phyloP scores from a whole-genome alignment of 1,140 invertebrate species.

The Pectinophora gossypiella region DNA sequence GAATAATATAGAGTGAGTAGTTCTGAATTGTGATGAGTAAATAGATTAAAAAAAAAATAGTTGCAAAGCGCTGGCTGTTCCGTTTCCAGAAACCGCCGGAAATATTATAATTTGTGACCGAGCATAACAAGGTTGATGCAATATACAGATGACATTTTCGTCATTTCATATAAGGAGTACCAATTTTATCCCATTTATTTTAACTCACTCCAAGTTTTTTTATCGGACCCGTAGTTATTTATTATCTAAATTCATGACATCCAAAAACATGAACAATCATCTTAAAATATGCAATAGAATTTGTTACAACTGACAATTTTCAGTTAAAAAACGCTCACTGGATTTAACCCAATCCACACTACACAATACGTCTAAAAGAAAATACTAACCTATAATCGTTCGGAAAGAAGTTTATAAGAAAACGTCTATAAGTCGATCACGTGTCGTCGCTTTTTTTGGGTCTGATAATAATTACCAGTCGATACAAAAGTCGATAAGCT shows the following conservation, averaged over 20 bases:
- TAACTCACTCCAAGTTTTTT: not conserved
- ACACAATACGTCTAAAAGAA: constrained; percentile 47
- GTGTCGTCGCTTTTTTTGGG: not conserved
- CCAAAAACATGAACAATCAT: not conserved
- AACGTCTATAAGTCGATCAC: constrained; percentile 2
- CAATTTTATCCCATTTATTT: too few relatives aligned
- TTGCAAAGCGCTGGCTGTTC: too few relatives aligned
- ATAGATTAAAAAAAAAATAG: too few relatives aligned
- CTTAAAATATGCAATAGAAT: not conserved
- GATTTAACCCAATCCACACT: constrained; percentile 25
- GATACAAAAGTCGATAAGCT: not conserved
- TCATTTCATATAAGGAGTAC: too few relatives aligned
- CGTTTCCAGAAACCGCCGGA: too few relatives aligned
- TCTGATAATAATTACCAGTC: not conserved
- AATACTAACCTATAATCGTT: constrained; percentile 37
- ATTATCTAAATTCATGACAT: not conserved
- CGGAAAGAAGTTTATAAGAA: constrained; percentile 34
- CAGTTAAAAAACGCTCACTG: constrained; percentile 20
- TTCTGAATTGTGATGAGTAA: too few relatives aligned
- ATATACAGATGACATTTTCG: too few relatives aligned
- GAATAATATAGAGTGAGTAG: not conserved
- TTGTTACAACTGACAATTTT: constrained; percentile 31
- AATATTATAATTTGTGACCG: too few relatives aligned
- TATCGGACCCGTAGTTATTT: not conserved
- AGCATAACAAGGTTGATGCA: too few relatives aligned